phyloP scores from a whole-genome alignment of 2,113 vertebrate genomes.

The Ramphastos sulfuratus region DNA sequence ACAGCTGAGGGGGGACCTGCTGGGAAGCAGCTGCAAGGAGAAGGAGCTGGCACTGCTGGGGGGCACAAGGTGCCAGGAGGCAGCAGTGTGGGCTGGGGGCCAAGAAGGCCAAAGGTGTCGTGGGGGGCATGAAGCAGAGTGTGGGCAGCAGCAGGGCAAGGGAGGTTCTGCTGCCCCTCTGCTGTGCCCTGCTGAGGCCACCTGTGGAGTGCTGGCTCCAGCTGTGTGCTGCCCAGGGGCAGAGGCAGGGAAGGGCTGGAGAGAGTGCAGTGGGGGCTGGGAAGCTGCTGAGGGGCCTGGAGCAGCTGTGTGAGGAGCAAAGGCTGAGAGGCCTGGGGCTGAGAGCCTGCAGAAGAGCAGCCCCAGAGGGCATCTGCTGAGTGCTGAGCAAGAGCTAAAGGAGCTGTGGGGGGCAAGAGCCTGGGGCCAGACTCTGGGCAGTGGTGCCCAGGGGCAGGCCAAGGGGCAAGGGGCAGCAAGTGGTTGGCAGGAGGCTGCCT shows the following conservation, averaged over 20 bases:
- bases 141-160: not conserved
- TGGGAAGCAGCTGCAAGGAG: not conserved
- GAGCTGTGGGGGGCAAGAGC: too few species aligned
- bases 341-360: too few species aligned
- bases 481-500: too few species aligned
- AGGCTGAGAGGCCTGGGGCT: not conserved
- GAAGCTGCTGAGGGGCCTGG: too few species aligned
- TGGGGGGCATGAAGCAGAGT: not conserved
- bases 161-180: not conserved
- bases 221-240: not conserved
- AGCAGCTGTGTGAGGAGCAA: too few species aligned
- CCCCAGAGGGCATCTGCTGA: too few species aligned
- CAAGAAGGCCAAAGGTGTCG: not conserved
- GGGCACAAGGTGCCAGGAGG: too few species aligned
- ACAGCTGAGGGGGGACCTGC: not conserved
- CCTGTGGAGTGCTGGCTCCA: not conserved
- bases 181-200: not conserved
- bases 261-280: not conserved
- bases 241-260: not conserved
- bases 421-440: too few species aligned
- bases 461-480: too few species aligned
- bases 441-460: too few species aligned
- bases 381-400: too few species aligned
- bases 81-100: too few species aligned
- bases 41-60: not conserved